Evolutionary conservation across 2,797 vertebrate genomes (phyloP).

Genomic region (Dipus sagitta): DNA sequence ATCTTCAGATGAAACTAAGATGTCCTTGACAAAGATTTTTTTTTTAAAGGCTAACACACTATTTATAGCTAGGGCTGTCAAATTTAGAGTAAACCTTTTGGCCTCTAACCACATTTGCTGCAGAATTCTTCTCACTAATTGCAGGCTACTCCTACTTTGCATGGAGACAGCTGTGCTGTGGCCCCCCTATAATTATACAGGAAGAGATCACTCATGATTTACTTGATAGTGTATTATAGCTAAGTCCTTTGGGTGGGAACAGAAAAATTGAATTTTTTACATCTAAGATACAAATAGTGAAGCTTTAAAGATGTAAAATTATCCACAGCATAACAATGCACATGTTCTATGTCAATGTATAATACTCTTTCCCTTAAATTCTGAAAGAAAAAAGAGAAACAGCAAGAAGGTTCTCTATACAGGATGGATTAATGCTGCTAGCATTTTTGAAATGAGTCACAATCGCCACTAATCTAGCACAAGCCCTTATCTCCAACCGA

Average conservation of each 20-base stretch:
- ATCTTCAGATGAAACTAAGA: conserved; percentile 72
- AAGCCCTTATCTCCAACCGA: conserved; percentile 22
- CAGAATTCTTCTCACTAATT: conserved; percentile 82
- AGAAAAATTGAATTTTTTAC: conserved; percentile 18
- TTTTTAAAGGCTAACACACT: conserved; percentile 45
- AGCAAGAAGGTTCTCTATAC: not conserved
- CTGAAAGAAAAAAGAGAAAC: not conserved
- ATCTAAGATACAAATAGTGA: conserved; percentile 52
- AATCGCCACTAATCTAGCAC: not conserved
- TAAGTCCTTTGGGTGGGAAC: conserved; percentile 21
- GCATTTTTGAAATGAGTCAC: conserved; percentile 45
- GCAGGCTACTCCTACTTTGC: conserved; percentile 76
- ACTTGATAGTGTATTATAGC: conserved; percentile 54
- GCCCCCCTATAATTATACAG: conserved; percentile 86
- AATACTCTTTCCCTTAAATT: not conserved
- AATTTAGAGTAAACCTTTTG: conserved; percentile 81
- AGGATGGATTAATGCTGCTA: conserved; percentile 33
- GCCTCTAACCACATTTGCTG: conserved; percentile 78
- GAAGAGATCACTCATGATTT: conserved; percentile 78
- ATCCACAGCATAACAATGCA: not conserved
- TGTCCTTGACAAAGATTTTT: conserved; percentile 38
- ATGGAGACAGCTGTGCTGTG: conserved; percentile 76
- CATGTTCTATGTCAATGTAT: not conserved
- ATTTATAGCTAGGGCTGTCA: conserved; percentile 83
- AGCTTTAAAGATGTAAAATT: conserved; percentile 58